Base-by-base conservation (phyloP, 2,113 vertebrate species). In the Fukomys damarensis region DNA sequence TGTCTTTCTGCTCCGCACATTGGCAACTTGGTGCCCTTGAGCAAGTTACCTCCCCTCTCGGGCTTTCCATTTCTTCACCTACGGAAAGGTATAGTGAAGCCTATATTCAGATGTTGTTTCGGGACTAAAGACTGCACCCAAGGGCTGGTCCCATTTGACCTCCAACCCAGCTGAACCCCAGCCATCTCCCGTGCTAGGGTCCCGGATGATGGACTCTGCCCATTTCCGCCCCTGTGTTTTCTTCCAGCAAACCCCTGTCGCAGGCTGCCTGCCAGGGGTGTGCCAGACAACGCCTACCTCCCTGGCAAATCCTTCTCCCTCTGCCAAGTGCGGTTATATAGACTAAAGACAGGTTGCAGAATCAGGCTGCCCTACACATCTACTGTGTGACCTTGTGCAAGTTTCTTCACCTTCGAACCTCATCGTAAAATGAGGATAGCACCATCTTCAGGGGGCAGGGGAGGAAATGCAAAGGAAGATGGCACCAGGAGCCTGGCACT, bases 341-440 rank as follows among this genome's bases (percentile, higher is more conserved):
- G 22, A 28, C 49, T 3, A 58, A 19, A 38, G 19, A 43, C 43
- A 16, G 19, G 59, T 2, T 4, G 2, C 28, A 56, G 35, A 74
- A 26, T 24, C 41, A 28, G 22, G 49, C 54, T n/a, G 17, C 35
- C 49, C 84, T 54, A 28, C 10, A 19, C 65, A 49, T 88, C 86
- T 81, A 2, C 63, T 82, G n/a, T 76, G 58, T 54, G 28, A 74
- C 92, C 74, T 77, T 61, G 19, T 56, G 72, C 35, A 89, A 66
- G n/a, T 70, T 46, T 63, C 56, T 91, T 80, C 35, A 61, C 59
- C 43, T 81, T 86, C 84, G 74, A 80, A 72, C 24, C 59, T 56
- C 43, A 3, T 26, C 83, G 24, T 52, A 86, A 74, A 96, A 94
- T 14, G 28, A 95, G 4, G 16, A 20, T 54, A 68, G 66, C 11